Evolutionary conservation across 2,113 vertebrate species (phyloP), one percentile per base, ranked within the genome.

Genomic region (Notothenia rossii): DNA sequence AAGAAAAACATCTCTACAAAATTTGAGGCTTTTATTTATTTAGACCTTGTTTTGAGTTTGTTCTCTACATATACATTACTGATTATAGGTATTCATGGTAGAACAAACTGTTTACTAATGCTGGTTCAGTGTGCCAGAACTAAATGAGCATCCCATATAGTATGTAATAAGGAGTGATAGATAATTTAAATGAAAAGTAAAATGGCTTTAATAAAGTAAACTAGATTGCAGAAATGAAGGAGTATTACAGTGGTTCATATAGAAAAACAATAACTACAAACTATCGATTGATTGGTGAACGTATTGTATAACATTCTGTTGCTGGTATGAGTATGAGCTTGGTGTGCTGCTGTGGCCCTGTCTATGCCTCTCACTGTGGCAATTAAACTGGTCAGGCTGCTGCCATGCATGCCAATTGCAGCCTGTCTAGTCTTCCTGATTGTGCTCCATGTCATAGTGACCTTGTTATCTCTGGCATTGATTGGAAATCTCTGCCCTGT

Each of bases 331-430:
- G 33, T 36, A 10, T 9, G 64, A 91, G 84, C 82, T 87, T 77
- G 63, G 48, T 45, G 75, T 72, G 64, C 25, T 45, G 59, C 33
- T 10, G 56, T 15, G 66, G 49, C 36, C 61, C 71, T 22, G 59
- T 67, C 63, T 72, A 43, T 9, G 54, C 65, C 48, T 67, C 63
- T 72, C 53, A 17, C 61, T 7, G 53, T 56, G 68, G 22, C 62
- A 62, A 79, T 71, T 36, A 61, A 53, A 60, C 69, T 61, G 49
- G 74, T 83, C 70, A 15, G 70, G 49, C 54, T 33, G 75, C 49
- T 75, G 60, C 56, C 81, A 14, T 68, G 86, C 88, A 87, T 90
- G 89, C 78, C 69, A 82, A 85, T 78, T 29, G 46, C 71, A 46
- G 46, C 45, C 75, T 0, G 66, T 86, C 87, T 84, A 1, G 58